Evolutionary conservation across 2,888 invertebrate genomes (phyloP), one percentile per base, ranked within the genome.

Genomic region (Diaphora mendica): DNA sequence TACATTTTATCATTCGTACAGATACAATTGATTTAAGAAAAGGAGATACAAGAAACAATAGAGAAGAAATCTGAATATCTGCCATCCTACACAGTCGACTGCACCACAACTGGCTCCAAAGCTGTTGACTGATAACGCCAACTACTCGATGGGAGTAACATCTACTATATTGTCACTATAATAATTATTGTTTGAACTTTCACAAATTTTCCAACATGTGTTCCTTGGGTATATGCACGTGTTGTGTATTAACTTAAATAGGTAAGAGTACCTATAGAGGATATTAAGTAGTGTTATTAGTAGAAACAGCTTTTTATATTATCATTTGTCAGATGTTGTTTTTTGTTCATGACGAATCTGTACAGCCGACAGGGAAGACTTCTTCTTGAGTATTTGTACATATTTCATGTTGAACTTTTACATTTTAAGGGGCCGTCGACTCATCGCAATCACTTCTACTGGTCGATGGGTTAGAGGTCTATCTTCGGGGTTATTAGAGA

Each of bases 321-420:
- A 42, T 39, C 26, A 59, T 69, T 68, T 39, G n/a, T 69, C 30
- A 33, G 23, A 69, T 69, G 68, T 69, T 33, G 72, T 39, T 64
- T 73, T 26, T 51, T 3, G 72, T 69, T 69, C 68, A 39, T 51
- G 48, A 51, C 51, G 51, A 30, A 51, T 68, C 68, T 72, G 55
- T 51, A 70, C 64, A 64, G 39, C 64, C 30, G 68, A 48, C 26
- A 64, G 68, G 44, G 72, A 73, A 73, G 72, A 73, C 72, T 73
- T 73, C 64, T 51, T 55, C 33, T 35, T 0, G 39, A 42, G 35
- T 69, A 51, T 69, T 51, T 73, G 72, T 73, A 51, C n/a, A 15
- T 68, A 44, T 48, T 73, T 51, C 26, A 64, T 65, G 30, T 55
- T 73, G 64, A 64, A 17, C 39, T 68, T 67, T 72, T 30, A 68